phyloP scores from a whole-genome alignment of 2,888 invertebrate species.

The Parelbella ahira region DNA sequence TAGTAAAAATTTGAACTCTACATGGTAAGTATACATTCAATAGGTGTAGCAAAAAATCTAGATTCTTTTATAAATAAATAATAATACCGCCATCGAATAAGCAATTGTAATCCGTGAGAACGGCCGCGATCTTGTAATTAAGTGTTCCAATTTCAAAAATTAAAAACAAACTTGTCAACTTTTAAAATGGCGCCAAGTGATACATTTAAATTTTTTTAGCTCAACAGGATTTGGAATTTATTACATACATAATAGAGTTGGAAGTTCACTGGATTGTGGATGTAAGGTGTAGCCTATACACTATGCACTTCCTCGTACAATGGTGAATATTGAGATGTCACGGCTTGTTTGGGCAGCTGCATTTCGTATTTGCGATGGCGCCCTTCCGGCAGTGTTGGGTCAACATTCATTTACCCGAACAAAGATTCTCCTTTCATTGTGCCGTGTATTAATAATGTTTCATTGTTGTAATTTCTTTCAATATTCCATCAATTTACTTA shows the following conservation, averaged over 20 bases:
- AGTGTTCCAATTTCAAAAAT: conserved; percentile 27
- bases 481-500: neutral
- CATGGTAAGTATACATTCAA: too few species aligned
- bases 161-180: conserved; percentile 20
- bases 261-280: neutral
- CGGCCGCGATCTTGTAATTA: conserved; percentile 22
- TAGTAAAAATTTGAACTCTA: neutral
- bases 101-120: conserved; percentile 7
- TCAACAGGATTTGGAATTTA: conserved; percentile 4
- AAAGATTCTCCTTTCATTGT: conserved; percentile 23
- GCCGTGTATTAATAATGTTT: conserved; percentile 15
- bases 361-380: conserved; percentile 29
- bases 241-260: neutral
- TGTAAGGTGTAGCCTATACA: conserved; percentile 10
- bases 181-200: conserved; percentile 18
- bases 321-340: conserved; percentile 34
- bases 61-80: too few species aligned
- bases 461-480: conserved; percentile 5
- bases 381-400: conserved; percentile 35
- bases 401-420: conserved; percentile 31
- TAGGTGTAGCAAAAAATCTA: too few species aligned
- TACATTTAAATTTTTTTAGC: neutral
- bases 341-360: conserved; percentile 36
- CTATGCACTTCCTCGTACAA: conserved; percentile 20
- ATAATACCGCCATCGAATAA: too few species aligned